Evolutionary conservation across 64 coral and sea anemone species (phyloP).

Genomic region (Montipora capricornis): DNA sequence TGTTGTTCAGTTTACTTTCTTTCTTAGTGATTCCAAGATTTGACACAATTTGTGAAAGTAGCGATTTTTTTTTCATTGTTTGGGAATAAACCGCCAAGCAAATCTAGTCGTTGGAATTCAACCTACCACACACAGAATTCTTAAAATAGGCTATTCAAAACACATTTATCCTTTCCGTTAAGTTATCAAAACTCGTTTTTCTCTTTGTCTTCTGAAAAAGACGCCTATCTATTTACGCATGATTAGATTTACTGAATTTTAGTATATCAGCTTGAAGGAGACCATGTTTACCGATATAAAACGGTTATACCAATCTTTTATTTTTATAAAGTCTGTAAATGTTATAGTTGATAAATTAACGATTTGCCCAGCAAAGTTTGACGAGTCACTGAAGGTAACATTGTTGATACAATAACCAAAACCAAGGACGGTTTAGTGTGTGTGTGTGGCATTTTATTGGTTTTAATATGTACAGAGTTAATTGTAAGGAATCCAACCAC

Average conservation of each 20-base stretch:
- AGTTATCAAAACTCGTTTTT: too few relatives aligned
- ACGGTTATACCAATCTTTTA: too few relatives aligned
- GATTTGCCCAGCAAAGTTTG: too few relatives aligned
- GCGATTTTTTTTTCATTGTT: not conserved
- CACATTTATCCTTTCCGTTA: not conserved
- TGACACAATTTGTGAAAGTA: not conserved
- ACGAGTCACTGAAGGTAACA: too few relatives aligned
- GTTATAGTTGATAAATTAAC: too few relatives aligned
- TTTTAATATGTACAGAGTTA: constrained; percentile 14
- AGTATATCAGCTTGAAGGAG: too few relatives aligned
- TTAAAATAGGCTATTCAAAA: not conserved
- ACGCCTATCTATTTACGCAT: too few relatives aligned
- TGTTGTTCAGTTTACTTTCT: too few relatives aligned
- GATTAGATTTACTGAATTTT: too few relatives aligned
- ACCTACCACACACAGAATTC: not conserved
- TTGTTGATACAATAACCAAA: not conserved
- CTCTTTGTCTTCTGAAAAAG: too few relatives aligned
- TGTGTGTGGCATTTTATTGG: not conserved
- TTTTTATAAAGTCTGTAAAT: too few relatives aligned
- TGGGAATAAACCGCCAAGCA: not conserved
- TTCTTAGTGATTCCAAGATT: not conserved
- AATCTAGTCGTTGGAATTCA: not conserved
- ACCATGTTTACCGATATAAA: too few relatives aligned
- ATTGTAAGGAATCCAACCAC: not conserved
- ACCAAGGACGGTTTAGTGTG: not conserved